phyloP scores from a whole-genome alignment of 2,797 vertebrate genomes.

The Sylvilagus floridanus region DNA sequence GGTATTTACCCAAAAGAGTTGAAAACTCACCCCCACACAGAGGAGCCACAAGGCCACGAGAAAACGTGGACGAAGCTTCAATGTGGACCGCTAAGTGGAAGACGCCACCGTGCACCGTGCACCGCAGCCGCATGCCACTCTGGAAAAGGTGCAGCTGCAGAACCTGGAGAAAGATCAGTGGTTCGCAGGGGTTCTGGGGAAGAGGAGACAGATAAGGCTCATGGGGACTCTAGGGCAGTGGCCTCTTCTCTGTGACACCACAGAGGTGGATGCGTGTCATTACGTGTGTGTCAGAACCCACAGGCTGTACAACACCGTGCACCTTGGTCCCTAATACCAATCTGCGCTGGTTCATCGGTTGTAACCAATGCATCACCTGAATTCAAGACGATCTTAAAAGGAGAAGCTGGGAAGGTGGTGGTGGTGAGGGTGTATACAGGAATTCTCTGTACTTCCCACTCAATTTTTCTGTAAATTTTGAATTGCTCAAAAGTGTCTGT shows the following conservation, averaged over 20 bases:
- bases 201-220: neutral
- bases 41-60: neutral
- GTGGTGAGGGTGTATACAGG: neutral
- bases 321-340: neutral
- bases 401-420: neutral
- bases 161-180: neutral
- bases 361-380: too few species aligned
- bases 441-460: neutral
- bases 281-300: neutral
- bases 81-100: neutral
- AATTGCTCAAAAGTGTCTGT: neutral
- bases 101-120: neutral
- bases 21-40: neutral
- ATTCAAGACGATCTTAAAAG: accelerated
- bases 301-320: too few species aligned
- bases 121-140: neutral
- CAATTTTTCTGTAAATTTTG: neutral
- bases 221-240: neutral
- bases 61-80: neutral
- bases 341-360: neutral
- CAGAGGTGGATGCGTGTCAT: neutral
- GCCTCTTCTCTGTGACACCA: neutral
- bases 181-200: neutral
- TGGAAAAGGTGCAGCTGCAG: neutral
- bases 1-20: neutral